Evolutionary conservation across 2,113 vertebrate species (phyloP), one percentile per base, ranked within the genome.

Genomic region (Tetraodon nigroviridis): DNA sequence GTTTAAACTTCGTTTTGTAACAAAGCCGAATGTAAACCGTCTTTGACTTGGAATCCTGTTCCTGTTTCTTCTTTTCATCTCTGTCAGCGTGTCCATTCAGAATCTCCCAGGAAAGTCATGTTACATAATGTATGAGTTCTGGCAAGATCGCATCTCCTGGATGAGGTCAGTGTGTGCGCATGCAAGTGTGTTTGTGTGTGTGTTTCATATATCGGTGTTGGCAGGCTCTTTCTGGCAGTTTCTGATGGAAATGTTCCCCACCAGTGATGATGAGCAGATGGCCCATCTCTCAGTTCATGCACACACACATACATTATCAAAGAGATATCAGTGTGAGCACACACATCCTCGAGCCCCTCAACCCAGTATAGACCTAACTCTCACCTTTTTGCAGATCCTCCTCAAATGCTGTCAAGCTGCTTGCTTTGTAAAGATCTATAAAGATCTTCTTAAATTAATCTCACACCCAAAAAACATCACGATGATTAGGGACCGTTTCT

Each of bases 81-180:
- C 61, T 29, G 13, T 2, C 89, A 97, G 94, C 6, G 91, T 97
- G 75, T 94, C 93, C 1, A 76, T 93, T 79, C 93, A 93, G 90
- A 94, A 93, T 90, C 86, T 92, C 82, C 82, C 80, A 0, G 92
- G 91, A 49, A 91, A 92, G 68, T 85, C 87, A 69, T 93, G 91
- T 87, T 96, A 93, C 86, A 92, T 92, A 82, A 89, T 98, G 5
- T 95, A 94, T 21, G 94, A 98, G 85, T 95, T 97, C 87, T 98
- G 95, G 95, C 91, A 89, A 86, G 93, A 96, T 7, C 92, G 93
- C 58, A 81, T 92, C 70, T 93, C 96, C n/a, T 98, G 96, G 96
- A 95, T 92, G 87, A 95, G 94, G 95, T 98, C 82, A 61, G 64
- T 85, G 52, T 45, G 62, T 53, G 52, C 64, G 64, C 70, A 52